These are phyloP conservation scores for Branchipolynoe longqiensis DNA, from an alignment of 2,888 invertebrate genomes.

Conservation along the genomic window DNA sequence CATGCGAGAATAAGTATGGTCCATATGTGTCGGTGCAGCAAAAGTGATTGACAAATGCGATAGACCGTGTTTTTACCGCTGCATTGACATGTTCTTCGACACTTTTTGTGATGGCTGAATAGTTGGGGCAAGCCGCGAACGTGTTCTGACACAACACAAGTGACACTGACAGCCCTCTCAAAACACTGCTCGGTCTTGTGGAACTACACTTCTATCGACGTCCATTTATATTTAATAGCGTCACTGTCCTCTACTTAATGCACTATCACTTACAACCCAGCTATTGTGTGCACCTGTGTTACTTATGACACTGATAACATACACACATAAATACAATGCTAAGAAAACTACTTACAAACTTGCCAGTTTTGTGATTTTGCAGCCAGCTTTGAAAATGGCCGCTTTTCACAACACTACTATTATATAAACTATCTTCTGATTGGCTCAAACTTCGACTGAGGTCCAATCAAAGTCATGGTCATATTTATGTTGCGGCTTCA, in stretches of 20 bases:
- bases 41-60: too few species aligned
- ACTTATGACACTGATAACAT: not conserved
- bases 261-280: not conserved
- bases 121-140: not conserved
- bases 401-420: not conserved
- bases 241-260: not conserved
- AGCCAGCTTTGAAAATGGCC: conserved; percentile 12
- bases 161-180: not conserved
- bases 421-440: not conserved
- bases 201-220: not conserved
- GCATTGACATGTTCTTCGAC: too few species aligned
- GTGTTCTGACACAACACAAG: not conserved
- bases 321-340: not conserved
- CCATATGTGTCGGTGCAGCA: too few species aligned
- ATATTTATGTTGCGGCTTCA: not conserved
- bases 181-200: not conserved
- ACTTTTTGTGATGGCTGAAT: not conserved
- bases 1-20: too few species aligned
- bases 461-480: not conserved
- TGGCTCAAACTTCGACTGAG: not conserved
- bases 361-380: not conserved
- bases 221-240: not conserved
- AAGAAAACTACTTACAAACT: not conserved
- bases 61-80: too few species aligned
- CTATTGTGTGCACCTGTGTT: not conserved